Evolutionary conservation across 92 coral and sea anemone genomes (phyloP).

Genomic region (Phenganax marumi): DNA sequence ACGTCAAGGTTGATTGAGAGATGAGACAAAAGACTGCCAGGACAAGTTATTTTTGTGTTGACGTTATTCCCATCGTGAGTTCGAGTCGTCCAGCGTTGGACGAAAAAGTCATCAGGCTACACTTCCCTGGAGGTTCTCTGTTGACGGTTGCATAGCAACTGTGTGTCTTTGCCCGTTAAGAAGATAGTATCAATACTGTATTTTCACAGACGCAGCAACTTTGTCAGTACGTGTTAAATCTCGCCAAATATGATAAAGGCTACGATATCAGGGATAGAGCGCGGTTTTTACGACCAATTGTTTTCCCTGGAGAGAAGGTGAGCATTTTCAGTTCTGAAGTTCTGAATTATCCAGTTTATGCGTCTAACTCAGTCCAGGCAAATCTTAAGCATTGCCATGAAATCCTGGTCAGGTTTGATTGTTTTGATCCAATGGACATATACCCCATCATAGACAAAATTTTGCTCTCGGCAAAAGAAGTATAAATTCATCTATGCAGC

Average conservation of each 20-base stretch:
- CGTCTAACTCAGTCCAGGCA: not conserved
- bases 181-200: not conserved
- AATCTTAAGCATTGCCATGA: not conserved
- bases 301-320: slow-evolving; percentile 84
- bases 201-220: slow-evolving; percentile 72
- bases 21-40: too few relatives aligned
- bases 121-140: not conserved
- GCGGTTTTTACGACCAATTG: slow-evolving; percentile 81
- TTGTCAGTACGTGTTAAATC: slow-evolving; percentile 89
- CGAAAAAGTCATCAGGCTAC: too few relatives aligned
- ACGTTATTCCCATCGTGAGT: too few relatives aligned
- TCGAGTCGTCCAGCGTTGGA: too few relatives aligned
- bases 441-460: too few relatives aligned
- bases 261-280: slow-evolving; percentile 95
- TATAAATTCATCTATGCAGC: too few relatives aligned
- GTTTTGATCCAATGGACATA: too few relatives aligned
- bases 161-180: too few relatives aligned
- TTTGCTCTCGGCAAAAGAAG: too few relatives aligned
- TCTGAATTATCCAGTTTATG: not conserved
- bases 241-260: slow-evolving; percentile 94
- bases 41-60: too few relatives aligned
- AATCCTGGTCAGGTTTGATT: not conserved
- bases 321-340: slow-evolving; percentile 1
- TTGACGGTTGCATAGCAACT: not conserved
- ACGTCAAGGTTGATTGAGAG: not conserved